These are phyloP conservation scores for Prosopocoilus inquinatus DNA, from an alignment of 2,888 invertebrate species.

Conservation along the genomic window DNA sequence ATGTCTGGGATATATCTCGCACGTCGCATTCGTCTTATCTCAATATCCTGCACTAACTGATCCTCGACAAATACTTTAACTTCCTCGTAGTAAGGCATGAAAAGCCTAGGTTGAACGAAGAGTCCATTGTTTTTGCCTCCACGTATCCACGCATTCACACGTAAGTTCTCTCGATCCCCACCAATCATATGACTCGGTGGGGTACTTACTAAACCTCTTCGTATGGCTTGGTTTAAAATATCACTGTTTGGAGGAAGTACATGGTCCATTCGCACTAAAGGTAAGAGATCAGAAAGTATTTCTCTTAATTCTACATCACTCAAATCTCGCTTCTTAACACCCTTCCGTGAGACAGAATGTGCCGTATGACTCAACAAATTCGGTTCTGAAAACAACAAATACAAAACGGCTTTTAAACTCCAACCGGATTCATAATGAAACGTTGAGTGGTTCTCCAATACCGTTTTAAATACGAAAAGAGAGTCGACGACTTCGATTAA, in stretches of 20 bases:
- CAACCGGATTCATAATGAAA: background rate
- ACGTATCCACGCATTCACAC: conserved; percentile 78
- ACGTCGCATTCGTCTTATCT: conserved; percentile 61
- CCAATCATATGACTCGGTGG: conserved; percentile 86
- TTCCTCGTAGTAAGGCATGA: conserved; percentile 94
- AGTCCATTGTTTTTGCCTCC: conserved; percentile 70
- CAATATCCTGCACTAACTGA: conserved; percentile 76
- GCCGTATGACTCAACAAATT: conserved; percentile 89
- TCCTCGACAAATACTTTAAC: conserved; percentile 86
- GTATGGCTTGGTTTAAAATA: conserved; percentile 65
- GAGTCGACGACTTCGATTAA: too few relatives aligned
- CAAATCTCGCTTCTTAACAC: conserved; percentile 75
- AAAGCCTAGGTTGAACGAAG: conserved; percentile 82
- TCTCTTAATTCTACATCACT: conserved; percentile 85
- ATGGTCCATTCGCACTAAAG: conserved; percentile 86
- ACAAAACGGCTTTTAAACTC: background rate
- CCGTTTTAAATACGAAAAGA: too few relatives aligned
- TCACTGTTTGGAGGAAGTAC: conserved; percentile 83
- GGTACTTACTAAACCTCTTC: conserved; percentile 75
- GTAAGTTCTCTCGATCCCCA: conserved; percentile 64
- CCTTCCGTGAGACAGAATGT: conserved; percentile 86
- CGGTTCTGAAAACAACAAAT: conserved; percentile 65
- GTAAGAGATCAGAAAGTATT: conserved; percentile 78
- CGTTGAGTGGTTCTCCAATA: background rate
- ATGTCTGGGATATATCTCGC: conserved; percentile 76